These are phyloP conservation scores for Bubalus kerabau DNA, from an alignment of 2,113 vertebrate species.

Conservation along the genomic window DNA sequence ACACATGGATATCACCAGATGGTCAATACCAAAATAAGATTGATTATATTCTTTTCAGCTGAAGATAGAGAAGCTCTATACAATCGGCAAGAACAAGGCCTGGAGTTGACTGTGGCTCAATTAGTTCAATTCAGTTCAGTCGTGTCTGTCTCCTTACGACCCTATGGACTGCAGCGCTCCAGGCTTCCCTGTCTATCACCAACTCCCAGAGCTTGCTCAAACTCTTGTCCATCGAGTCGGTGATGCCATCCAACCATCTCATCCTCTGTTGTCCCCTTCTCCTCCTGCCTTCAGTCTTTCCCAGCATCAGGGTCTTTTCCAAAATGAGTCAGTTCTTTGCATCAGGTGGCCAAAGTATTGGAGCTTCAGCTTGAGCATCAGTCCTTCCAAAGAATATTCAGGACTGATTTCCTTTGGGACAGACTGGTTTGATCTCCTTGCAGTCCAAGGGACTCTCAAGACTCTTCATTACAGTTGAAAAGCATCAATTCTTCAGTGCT, in stretches of 20 bases:
- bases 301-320: background rate
- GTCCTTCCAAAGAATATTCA: background rate
- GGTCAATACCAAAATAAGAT: background rate
- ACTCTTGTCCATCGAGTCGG: background rate
- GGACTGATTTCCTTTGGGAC: background rate
- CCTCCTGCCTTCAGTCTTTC: background rate
- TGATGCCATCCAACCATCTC: background rate
- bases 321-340: background rate
- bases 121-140: background rate
- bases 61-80: background rate
- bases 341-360: background rate
- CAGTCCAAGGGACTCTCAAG: background rate
- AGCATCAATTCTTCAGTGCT: background rate
- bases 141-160: background rate
- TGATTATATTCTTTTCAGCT: background rate
- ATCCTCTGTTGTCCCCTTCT: background rate
- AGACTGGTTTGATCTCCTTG: background rate
- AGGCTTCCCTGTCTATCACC: background rate
- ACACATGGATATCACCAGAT: background rate
- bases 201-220: background rate
- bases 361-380: background rate
- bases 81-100: background rate
- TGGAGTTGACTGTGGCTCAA: background rate
- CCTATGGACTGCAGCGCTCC: background rate
- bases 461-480: background rate